Percentiles rank a stretch among this genome's conserved stretches.
Evolutionary conservation across 2,888 invertebrate species (phyloP).

Genomic region (Drosophila bunnanda): DNA sequence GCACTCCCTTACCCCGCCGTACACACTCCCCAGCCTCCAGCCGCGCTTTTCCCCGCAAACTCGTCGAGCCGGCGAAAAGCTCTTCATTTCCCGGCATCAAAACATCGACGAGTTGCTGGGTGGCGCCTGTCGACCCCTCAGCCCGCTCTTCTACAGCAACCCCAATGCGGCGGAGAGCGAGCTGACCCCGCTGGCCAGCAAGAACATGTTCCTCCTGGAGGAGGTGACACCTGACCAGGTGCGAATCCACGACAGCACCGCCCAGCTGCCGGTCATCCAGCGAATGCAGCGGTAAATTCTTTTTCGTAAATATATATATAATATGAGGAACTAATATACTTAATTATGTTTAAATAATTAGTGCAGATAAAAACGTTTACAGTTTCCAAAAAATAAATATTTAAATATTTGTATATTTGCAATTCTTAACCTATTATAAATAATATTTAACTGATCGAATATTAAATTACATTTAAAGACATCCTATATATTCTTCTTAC

Average conservation of each 20-base stretch:
- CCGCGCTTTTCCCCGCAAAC: conserved; percentile 57
- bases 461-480: too few species aligned
- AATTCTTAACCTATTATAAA: too few species aligned
- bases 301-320: background rate
- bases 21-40: conserved; percentile 43
- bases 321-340: too few species aligned
- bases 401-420: too few species aligned
- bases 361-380: too few species aligned
- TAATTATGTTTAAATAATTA: too few species aligned
- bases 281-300: conserved; percentile 86
- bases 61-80: conserved; percentile 73
- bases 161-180: conserved; percentile 82
- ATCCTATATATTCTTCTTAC: too few species aligned
- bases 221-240: conserved; percentile 92
- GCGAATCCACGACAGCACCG: conserved; percentile 91
- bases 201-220: conserved; percentile 84
- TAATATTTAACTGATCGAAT: too few species aligned
- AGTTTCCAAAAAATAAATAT: too few species aligned
- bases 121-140: conserved; percentile 86
- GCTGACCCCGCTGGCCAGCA: conserved; percentile 73
- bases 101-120: conserved; percentile 96
- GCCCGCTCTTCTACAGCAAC: conserved; percentile 86
- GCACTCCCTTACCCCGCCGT: conserved; percentile 2
- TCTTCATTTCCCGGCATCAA: conserved; percentile 93
- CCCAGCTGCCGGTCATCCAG: conserved; percentile 89